A percentile compares a stretch with the other conserved stretches of the same genome.
Conservation (phyloP, 2,888 invertebrate species). For the Eumerus sabulonum region DNA sequence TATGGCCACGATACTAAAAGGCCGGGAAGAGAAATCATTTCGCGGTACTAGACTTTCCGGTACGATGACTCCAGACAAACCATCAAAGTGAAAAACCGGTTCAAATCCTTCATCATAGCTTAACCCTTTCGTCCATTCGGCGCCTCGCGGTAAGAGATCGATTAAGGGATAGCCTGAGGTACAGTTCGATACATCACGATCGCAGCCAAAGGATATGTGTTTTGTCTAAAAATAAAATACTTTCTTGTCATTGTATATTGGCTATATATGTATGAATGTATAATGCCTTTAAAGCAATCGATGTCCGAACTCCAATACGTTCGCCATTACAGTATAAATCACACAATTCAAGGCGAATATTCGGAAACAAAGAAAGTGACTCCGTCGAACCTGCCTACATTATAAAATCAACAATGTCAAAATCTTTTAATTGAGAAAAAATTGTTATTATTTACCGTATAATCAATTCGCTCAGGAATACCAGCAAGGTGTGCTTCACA, state of each 20-base stretch:
- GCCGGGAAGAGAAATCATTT: conserved; percentile 82
- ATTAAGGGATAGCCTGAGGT: conserved; percentile 72
- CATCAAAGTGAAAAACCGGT: conserved; percentile 97
- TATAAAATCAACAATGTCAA: too few species aligned
- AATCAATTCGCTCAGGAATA: conserved; percentile 79
- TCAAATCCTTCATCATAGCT: conserved; percentile 93
- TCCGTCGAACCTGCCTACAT: conserved; percentile 76
- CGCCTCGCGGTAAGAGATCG: conserved; percentile 80
- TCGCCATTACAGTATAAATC: conserved; percentile 78
- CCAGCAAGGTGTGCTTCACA: conserved; percentile 90
- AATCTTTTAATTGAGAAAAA: too few species aligned
- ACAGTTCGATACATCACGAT: conserved; percentile 84
- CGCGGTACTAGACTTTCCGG: conserved; percentile 88
- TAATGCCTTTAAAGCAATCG: conserved; percentile 76
- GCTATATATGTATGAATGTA: neutral
- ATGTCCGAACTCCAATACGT: conserved; percentile 76
- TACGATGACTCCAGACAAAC: conserved; percentile 92
- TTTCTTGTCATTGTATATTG: neutral
- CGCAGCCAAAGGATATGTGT: conserved; percentile 97
- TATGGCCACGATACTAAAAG: conserved; percentile 96
- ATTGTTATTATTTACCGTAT: conserved; percentile 73
- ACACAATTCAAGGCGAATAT: conserved; percentile 77
- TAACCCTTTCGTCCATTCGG: conserved; percentile 90
- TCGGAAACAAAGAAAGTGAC: conserved; percentile 77
- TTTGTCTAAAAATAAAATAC: conserved; percentile 74